Conservation (phyloP, 2,113 vertebrate genomes). For the Peromyscus californicus region DNA sequence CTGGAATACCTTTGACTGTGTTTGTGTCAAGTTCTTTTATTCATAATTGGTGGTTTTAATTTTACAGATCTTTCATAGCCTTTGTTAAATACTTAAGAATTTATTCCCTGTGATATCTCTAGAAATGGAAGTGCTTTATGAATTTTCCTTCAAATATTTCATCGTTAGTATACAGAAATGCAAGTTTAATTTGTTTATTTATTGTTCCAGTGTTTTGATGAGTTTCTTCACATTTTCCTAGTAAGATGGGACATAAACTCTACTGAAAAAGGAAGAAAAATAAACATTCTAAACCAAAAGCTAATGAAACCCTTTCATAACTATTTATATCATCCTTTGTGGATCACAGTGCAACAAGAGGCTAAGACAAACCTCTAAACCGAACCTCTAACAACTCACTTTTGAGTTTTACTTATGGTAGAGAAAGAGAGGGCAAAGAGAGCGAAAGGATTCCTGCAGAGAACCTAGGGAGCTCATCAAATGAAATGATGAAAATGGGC, state of each 20-base stretch:
- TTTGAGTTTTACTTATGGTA: constrained; percentile 29
- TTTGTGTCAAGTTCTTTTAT: neutral
- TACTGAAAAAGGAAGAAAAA: constrained; percentile 13
- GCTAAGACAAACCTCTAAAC: neutral
- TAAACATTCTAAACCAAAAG: neutral
- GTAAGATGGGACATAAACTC: neutral
- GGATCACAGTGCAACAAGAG: neutral
- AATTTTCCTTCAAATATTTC: neutral
- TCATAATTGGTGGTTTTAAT: neutral
- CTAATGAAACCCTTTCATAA: neutral
- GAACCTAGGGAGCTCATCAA: neutral
- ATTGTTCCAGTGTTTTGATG: neutral
- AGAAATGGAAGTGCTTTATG: neutral
- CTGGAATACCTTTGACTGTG: neutral
- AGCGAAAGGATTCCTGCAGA: neutral
- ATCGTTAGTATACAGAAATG: constrained; percentile 1
- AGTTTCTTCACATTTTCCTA: constrained; percentile 2
- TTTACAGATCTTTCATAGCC: neutral
- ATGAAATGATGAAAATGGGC: neutral
- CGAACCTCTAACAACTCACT: neutral
- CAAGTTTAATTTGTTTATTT: neutral
- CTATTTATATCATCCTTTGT: constrained; percentile 19
- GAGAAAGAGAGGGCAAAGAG: neutral
- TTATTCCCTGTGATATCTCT: neutral
- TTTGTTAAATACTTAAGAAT: neutral